Evolutionary conservation across 2,797 vertebrate species (phyloP).

Genomic region (Todus mexicanus): DNA sequence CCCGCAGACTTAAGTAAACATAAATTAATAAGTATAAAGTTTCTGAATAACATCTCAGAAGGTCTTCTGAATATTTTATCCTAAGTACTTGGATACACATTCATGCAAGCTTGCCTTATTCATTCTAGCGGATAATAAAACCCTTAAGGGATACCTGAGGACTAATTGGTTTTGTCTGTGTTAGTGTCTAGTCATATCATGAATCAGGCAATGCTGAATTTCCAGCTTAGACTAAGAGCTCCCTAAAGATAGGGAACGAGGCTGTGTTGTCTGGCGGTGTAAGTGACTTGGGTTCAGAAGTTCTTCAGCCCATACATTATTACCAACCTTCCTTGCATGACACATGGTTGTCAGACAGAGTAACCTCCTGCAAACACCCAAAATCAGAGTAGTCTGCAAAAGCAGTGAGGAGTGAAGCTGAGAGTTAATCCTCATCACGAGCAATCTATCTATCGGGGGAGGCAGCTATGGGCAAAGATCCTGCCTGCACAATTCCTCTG

Average conservation of each 20-base stretch:
- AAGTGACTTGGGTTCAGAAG: constrained; percentile 46
- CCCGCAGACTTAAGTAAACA: neutral
- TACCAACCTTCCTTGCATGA: neutral
- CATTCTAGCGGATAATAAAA: neutral
- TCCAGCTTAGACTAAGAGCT: neutral
- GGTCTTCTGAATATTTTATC: constrained; percentile 53
- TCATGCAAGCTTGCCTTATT: neutral
- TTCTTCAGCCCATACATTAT: constrained; percentile 58
- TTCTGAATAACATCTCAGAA: neutral
- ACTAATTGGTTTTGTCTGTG: constrained; percentile 56
- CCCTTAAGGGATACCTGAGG: constrained; percentile 7
- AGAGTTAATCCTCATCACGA: neutral
- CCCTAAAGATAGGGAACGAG: constrained; percentile 10
- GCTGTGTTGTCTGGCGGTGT: neutral
- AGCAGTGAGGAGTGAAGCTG: neutral
- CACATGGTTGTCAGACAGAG: neutral
- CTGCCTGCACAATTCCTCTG: neutral
- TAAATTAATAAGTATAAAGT: neutral
- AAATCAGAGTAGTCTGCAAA: neutral
- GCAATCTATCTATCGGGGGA: accelerated
- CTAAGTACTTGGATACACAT: neutral
- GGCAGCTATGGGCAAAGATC: neutral
- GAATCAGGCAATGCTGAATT: constrained; percentile 10
- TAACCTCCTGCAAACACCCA: neutral
- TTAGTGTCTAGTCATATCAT: constrained; percentile 28